Percentiles rank a stretch among this genome's conserved stretches.
Evolutionary conservation across 2,797 vertebrate species (phyloP).

Genomic region (Bradypodion ventrale): DNA sequence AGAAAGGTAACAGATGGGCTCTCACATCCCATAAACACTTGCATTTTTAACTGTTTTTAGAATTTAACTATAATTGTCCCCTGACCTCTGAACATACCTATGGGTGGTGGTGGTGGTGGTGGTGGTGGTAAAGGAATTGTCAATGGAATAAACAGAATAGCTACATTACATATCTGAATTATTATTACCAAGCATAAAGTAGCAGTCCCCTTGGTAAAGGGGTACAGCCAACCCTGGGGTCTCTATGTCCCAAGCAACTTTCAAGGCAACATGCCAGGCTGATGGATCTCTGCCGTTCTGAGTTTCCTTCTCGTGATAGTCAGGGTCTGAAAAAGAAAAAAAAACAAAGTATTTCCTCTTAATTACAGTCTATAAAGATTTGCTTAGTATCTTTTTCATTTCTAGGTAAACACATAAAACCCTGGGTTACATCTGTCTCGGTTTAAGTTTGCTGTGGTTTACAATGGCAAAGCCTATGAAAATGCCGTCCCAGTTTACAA

Average conservation of each 20-base stretch:
- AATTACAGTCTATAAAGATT: background rate
- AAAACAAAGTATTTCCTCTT: background rate
- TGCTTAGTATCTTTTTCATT: background rate
- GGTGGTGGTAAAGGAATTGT: background rate
- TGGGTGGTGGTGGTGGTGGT: too few relatives aligned
- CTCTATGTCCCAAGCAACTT: conserved; percentile 97
- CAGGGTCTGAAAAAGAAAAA: conserved; percentile 55
- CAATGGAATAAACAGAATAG: background rate
- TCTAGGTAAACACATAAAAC: background rate
- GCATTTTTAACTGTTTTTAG: background rate
- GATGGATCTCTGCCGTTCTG: conserved; percentile 77
- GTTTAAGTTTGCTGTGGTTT: too few relatives aligned
- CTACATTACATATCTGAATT: background rate
- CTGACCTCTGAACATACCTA: background rate
- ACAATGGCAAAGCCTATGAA: too few relatives aligned
- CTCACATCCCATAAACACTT: background rate
- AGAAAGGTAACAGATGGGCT: background rate
- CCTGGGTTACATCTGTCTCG: too few relatives aligned
- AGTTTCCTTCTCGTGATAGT: conserved; percentile 67
- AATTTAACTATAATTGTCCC: background rate
- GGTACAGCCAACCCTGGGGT: conserved; percentile 92
- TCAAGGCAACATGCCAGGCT: conserved; percentile 90
- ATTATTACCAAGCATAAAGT: conserved; percentile 90
- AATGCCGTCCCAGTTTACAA: too few relatives aligned
- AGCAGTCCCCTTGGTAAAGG: conserved; percentile 92